These are phyloP conservation scores for Caenorhabditis auriculariae DNA, from an alignment of 2,888 invertebrate species.

Conservation along the genomic window DNA sequence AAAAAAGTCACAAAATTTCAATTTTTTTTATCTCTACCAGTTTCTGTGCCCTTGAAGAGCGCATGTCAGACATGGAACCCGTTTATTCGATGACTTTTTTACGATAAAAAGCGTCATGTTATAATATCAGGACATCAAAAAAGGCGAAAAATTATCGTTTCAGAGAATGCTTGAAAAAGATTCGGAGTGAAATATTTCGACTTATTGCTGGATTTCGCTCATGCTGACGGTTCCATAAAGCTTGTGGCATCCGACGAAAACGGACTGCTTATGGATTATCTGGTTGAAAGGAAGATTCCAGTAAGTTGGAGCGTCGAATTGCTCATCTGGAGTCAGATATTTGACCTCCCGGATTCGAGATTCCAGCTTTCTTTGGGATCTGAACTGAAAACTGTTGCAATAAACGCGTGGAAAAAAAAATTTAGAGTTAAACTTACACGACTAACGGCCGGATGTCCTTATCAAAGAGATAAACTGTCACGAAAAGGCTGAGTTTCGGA, in stretches of 20 bases:
- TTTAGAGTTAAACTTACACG: conserved; percentile 14
- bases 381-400: conserved; percentile 6
- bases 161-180: no score
- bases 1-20: no score
- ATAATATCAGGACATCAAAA: no score
- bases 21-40: no score
- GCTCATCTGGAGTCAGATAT: conserved; percentile 25
- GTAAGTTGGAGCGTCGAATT: conserved; percentile 36
- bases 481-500: conserved; percentile 41
- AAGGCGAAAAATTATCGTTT: no score
- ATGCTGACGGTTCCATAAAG: conserved; percentile 43
- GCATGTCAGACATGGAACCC: no score
- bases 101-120: no score
- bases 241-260: conserved; percentile 44
- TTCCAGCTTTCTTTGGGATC: conserved; percentile 42
- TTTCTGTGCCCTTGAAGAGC: no score
- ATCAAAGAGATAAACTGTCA: conserved; percentile 57
- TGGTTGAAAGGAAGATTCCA: conserved; percentile 49
- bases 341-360: conserved; percentile 27
- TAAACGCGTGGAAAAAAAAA: not conserved
- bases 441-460: conserved; percentile 42
- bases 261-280: conserved; percentile 37
- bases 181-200: no score
- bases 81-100: no score
- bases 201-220: conserved; percentile 26